These are phyloP conservation scores for Falcunculus frontatus DNA, from an alignment of 2,113 vertebrate genomes.

Conservation along the genomic window DNA sequence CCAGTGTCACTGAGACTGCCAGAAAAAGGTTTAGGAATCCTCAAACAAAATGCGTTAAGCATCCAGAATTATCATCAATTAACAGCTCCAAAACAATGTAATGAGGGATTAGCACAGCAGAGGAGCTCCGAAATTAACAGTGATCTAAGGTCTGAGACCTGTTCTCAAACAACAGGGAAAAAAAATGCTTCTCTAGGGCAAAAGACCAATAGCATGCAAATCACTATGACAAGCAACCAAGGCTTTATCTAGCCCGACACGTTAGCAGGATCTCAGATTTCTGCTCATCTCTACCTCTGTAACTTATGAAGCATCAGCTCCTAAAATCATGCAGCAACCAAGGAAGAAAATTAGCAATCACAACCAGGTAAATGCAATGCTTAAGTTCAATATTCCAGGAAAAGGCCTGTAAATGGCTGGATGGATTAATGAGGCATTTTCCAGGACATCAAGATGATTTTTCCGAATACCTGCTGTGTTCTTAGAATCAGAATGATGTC, in stretches of 20 bases:
- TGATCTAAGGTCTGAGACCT: neutral
- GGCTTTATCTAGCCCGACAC: neutral
- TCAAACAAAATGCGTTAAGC: neutral
- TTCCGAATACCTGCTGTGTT: neutral
- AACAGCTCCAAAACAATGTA: neutral
- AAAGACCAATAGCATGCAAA: neutral
- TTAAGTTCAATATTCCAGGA: neutral
- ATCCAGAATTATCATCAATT: neutral
- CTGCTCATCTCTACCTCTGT: neutral
- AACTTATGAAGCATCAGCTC: neutral
- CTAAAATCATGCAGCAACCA: neutral
- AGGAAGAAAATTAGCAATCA: neutral
- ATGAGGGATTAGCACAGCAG: neutral
- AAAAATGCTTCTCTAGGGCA: neutral
- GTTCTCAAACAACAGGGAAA: neutral
- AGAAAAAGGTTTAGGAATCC: neutral
- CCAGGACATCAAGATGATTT: neutral
- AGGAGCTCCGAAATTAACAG: neutral
- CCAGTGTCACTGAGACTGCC: neutral
- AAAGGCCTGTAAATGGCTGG: neutral
- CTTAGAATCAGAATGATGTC: neutral
- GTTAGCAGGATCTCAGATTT: neutral
- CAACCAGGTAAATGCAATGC: neutral
- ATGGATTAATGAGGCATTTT: neutral
- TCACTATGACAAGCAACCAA: neutral